Conservation (phyloP, 2,113 vertebrate species). For the Eurystomus gularis region DNA sequence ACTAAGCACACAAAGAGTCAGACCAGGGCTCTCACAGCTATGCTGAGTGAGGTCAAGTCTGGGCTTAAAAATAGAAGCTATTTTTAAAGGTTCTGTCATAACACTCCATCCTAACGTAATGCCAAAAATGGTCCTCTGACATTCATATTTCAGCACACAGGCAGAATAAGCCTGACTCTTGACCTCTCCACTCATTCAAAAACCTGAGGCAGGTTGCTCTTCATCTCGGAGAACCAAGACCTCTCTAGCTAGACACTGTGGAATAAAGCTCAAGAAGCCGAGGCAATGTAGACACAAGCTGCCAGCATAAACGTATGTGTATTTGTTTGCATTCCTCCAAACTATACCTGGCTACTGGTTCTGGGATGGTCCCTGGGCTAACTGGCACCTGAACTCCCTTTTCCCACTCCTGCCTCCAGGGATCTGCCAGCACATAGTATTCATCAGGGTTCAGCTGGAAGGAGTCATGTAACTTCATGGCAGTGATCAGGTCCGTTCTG, state of each 20-base stretch:
- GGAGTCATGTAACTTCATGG: conserved; percentile 98
- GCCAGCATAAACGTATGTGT: background rate
- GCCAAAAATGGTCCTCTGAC: background rate
- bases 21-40: background rate
- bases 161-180: background rate
- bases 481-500: conserved; percentile 97
- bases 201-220: background rate
- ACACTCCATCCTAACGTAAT: background rate
- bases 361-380: conserved; percentile 90
- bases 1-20: background rate
- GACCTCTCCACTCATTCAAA: background rate
- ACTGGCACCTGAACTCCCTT: conserved; percentile 98
- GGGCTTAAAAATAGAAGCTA: background rate
- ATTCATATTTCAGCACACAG: background rate
- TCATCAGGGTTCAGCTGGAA: conserved; percentile 92
- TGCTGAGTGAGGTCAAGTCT: background rate
- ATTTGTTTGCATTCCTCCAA: conserved; percentile 39
- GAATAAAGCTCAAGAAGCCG: background rate
- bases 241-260: background rate
- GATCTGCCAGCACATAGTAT: conserved; percentile 91
- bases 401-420: conserved; percentile 99
- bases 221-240: background rate
- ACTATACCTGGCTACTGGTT: conserved; percentile 87
- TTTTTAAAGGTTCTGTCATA: conserved; percentile 8
- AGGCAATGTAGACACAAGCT: background rate